Base-by-base conservation (phyloP, 1,140 invertebrate species). In the Bathynomus jamesi region DNA sequence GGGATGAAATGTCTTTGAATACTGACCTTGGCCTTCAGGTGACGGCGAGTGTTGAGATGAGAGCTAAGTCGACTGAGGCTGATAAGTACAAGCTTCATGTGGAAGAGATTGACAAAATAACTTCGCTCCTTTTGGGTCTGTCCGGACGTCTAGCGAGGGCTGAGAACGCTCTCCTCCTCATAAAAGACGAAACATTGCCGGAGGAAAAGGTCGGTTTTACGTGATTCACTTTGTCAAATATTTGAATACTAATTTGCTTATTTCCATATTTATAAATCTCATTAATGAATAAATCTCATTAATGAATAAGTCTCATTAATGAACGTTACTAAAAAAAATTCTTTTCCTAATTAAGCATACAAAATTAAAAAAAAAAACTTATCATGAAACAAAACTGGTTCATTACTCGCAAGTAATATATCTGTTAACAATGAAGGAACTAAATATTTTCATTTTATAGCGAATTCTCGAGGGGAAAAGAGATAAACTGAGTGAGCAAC, bases 41-140 rank as follows among this genome's bases (percentile, higher is more conserved):
- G 17, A 82, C 87, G 60, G 82, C 81, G 53, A 84, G 87, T 70
- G 84, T 92, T 13, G 83, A 86, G 28, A 81, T 85, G 28, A 84
- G 88, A 68, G 89, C 89, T 1, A 85, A 87, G 70, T 86, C 88
- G n/a, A 86, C 67, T 66, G 92, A 94, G 83, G 84, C 87, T 17
- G 88, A 90, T 67, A 94, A 94, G 81, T 93, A 90, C 80, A 86
- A 87, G 64, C 85, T 91, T 24, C 92, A 93, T 79, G 87, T 94
- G 63, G 89, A 91, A 78, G 92, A 94, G 85, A 87, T 94, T 74
- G 92, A 92, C 70, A 91, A 93, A 82, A 93, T 95, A 68, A 92
- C 92, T 21, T 91, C 89, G 76, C 84, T 95, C 40, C 84, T 94
- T 30, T 83, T 94, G n/a, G 90, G 91, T 21, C 82, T 95, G 0